Evolutionary conservation across 2,113 vertebrate species (phyloP), one percentile per base, ranked within the genome.

Genomic region (Proteles cristata): DNA sequence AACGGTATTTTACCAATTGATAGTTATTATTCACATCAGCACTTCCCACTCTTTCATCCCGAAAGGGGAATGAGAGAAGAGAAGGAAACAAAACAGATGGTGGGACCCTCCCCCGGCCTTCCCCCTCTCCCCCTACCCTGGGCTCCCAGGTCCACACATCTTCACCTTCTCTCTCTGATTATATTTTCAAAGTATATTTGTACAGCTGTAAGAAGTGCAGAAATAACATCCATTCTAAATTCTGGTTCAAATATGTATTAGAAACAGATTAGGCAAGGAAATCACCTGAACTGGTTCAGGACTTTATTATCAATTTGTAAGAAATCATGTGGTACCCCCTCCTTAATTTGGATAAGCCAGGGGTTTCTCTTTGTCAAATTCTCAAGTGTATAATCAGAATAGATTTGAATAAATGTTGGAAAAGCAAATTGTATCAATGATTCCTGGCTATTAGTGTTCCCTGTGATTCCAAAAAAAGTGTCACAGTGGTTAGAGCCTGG

Each of bases 151-250:
- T 9, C 53, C 19, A 33, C 43, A 66, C 23, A 61, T 9, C 14
- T 35, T 76, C 19, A 61, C 43, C 82, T 45, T 28, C 73, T 25
- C 71, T 81, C n/a, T 93, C 43, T 84, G 50, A 43, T 76, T 68
- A 68, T 26, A 93, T 89, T 97, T 97, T 86, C 92, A 88, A 95
- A 69, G 45, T 58, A 4, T 89, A 93, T 94, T 90, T 94, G 17
- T 66, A 96, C 66, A 96, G 84, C 93, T 96, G 61, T 84, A 89
- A 55, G 79, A 92, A 97, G 77, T 85, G 7, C 65, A 48, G 79
- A 66, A 79, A 87, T 39, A 39, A n/a, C 58, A 91, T 55, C 10
- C 88, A 88, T n/a, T 92, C 48, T 85, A 76, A 96, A 48, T 81
- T 80, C 48, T 91, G 77, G 61, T 39, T 96, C 45, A 91, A 93